Percentiles rank a stretch among this genome's conserved stretches.
Conservation (phyloP, 2,113 vertebrate genomes). For the Mormyrus iriodes region DNA sequence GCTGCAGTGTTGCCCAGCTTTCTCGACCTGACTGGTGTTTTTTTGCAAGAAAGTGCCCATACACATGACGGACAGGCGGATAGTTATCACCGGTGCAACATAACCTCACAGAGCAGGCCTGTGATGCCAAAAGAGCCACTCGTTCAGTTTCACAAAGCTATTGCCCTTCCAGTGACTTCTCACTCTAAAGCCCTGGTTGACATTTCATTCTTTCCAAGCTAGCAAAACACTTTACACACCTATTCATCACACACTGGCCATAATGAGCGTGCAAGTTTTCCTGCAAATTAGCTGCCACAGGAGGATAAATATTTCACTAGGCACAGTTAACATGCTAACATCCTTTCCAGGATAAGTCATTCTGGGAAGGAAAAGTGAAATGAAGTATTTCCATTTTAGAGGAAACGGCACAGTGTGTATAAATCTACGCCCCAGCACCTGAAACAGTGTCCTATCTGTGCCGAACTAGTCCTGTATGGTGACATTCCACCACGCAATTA, state of each 20-base stretch:
- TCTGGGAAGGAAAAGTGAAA: neutral
- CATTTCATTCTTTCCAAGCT: neutral
- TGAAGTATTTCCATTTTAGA: neutral
- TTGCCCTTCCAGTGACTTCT: neutral
- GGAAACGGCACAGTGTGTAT: neutral
- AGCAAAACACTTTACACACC: neutral
- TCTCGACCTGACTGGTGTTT: neutral
- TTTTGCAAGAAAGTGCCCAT: neutral
- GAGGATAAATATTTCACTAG: conserved; percentile 11
- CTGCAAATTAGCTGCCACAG: neutral
- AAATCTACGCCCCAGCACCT: neutral
- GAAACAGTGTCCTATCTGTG: neutral
- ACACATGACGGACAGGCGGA: neutral
- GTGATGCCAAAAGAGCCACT: neutral
- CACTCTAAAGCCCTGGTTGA: neutral
- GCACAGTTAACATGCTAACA: conserved; percentile 6
- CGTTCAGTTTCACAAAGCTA: neutral
- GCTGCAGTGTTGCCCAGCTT: neutral
- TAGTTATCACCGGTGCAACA: neutral
- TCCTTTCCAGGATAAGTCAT: conserved; percentile 5
- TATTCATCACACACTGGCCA: neutral
- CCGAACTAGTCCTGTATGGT: neutral
- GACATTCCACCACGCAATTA: neutral
- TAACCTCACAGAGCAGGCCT: neutral
- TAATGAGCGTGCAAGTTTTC: neutral